Base-by-base conservation (phyloP, 2,797 vertebrate genomes). In the Enteromius radiatus region DNA sequence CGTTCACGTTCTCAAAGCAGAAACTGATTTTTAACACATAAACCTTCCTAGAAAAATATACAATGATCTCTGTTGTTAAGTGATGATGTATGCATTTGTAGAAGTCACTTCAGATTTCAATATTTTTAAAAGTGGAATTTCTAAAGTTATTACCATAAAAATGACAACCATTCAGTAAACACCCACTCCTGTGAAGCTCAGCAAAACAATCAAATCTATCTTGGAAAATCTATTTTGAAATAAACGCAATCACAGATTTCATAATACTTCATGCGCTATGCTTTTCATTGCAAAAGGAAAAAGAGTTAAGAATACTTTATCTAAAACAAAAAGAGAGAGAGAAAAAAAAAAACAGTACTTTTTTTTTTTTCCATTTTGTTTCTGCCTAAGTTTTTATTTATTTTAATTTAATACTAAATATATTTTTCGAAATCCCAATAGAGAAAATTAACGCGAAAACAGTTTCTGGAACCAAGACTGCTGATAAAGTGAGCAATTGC, bases 31-130 rank as follows among this genome's bases (percentile, higher is more conserved):
- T 54, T 36, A 74, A 54, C 9, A 71, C 11, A 17, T 15, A 28
- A 49, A 49, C 26, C 9, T 45, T 49, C 36, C 28, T 52, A 52
- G 28, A 73, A 49, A 33, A 28, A 52, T 1, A 1, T 7, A 33
- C 70, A 11, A 52, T 14, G 28, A 3, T 3, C 28, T 54, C 28
- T 33, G 26, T 36, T 67, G 19, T 38, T 31, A 52, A 33, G 28
- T 33, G 19, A 21, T 71, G 43, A 73, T n/a, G 15, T 47, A 47
- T 71, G 43, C 68, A 19, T 19, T 17, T 1, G 4, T 21, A 52
- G 70, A 52, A n/a, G 69, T 19, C 17, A 49, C 68, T 73, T 73
- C 45, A 31, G 47, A 74, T 54, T n/a, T 21, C 28, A 21, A 52
- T 33, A 6, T 36, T 74, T 74, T 71, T 71, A 31, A 71, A 28